Evolutionary conservation across 2,888 invertebrate genomes (phyloP), one percentile per base, ranked within the genome.

Genomic region (Eupithecia centaureata): DNA sequence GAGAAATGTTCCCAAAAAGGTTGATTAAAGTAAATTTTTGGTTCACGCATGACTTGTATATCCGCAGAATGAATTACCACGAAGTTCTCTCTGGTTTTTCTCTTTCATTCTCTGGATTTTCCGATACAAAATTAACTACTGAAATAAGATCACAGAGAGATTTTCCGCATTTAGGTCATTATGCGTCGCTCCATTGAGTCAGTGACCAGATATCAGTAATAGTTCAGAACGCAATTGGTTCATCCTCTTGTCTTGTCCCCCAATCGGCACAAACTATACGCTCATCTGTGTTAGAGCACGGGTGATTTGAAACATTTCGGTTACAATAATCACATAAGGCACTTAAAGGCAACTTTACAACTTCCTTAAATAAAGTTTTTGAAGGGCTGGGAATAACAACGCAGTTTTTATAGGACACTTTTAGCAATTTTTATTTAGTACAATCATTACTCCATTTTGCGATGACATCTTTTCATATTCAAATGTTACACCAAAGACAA

Each of bases 201-300:
- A 88, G 87, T 90, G 90, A 87, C 89, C 91, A 91, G 83, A 87
- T 89, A 85, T 76, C 71, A 65, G 63, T 56, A 66, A 66, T 88
- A 85, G 77, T 73, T 74, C 68, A 75, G 72, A 72, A 71, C 77
- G 78, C 91, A 92, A 92, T 92, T 92, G 92, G 82, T 75, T 81
- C 88, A 90, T 92, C 92, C 92, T 91, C 86, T 79, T 63, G 80
- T 86, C 86, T 88, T 85, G 86, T 76, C 89, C 86, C 86, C 79
- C 78, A 73, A 71, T 74, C 65, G 65, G 65, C 66, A 64, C 68
- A 66, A 65, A 70, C 67, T 66, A 58, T 65, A 51, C 5, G 32
- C 13, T 28, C 35, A 63, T 51, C 69, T 70, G 56, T 63, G 65
- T 30, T 33, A 60, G 59, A 35, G 52, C 52, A 51, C 35, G 42